Evolutionary conservation across 2,113 vertebrate genomes (phyloP).

Genomic region (Struthidea cinerea): DNA sequence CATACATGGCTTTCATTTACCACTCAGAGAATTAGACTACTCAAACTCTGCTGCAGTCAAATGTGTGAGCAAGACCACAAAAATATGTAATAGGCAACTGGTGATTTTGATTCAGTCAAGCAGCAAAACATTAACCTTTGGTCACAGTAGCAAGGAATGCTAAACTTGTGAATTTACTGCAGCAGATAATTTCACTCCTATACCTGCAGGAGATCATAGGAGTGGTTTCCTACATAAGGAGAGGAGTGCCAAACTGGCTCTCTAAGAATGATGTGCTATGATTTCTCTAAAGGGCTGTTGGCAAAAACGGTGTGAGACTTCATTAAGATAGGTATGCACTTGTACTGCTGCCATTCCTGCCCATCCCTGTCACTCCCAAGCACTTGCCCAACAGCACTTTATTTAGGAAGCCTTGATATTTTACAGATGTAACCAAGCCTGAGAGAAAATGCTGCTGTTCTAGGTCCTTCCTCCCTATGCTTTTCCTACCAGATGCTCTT

Average conservation of each 20-base stretch:
- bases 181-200: background rate
- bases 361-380: background rate
- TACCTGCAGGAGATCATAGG: background rate
- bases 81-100: slow-evolving; percentile 10
- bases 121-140: slow-evolving; percentile 47
- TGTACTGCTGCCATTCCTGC: background rate
- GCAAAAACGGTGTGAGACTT: background rate
- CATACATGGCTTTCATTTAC: background rate
- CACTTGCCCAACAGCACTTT: background rate
- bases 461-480: background rate
- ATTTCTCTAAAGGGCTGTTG: background rate
- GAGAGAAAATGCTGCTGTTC: background rate
- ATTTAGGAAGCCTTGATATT: background rate
- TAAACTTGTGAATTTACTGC: slow-evolving; percentile 6
- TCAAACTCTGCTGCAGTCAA: slow-evolving; percentile 10
- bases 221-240: background rate
- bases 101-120: slow-evolving; percentile 20
- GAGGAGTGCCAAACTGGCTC: background rate
- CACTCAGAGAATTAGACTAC: background rate
- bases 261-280: background rate
- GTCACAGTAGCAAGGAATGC: slow-evolving; percentile 1
- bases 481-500: background rate
- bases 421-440: background rate
- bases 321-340: background rate
- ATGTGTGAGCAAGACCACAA: background rate